Base-by-base conservation (phyloP, 92 coral and sea anemone genomes). In the Metridium senile region DNA sequence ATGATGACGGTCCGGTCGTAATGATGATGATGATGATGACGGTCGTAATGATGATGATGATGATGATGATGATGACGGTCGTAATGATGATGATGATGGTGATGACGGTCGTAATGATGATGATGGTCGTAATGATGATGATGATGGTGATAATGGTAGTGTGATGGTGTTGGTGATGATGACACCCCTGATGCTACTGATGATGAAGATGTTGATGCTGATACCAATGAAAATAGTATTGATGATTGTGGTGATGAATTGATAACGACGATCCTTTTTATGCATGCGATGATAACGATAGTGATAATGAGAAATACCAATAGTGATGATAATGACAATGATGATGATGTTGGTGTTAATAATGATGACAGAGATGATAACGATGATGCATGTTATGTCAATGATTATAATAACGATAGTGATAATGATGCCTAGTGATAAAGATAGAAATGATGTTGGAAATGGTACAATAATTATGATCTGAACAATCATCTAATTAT, bases 271-370 rank as follows among this genome's bases (percentile, higher is more conserved):
- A 13, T 39, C 6, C 8, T 39, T 6, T 4, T 39, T 6, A 13
- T 39, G 49, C 8, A 4, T 4, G 49, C 13, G 49, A 39, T 39
- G 49, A 13, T 39, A 13, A 13, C 13, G 13, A 13, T 39, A 13
- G 13, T 39, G n/a, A n/a, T n/a, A n/a, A n/a, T n/a, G n/a, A n/a
- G n/a, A n/a, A n/a, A n/a, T n/a, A n/a, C 8, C 13, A 13, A 13
- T 39, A 13, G 49, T 39, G 13, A 13, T 39, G 49, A 39, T 39
- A 13, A 13, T 39, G 49, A 33, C n/a, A 17, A 6, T 68, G 56
- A n/a, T 68, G 72, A 23, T 68, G 58, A 39, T 68, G 34, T 11
- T 68, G 58, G 3, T 68, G 58, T 1, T n/a, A 30, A 43, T 68
- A 29, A 43, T 16, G 32, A 34, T 67, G 53, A 0, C 18, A 0